Evolutionary conservation across 2,888 invertebrate species (phyloP), one percentile per base, ranked within the genome.

Genomic region (Calliopum simillimum): DNA sequence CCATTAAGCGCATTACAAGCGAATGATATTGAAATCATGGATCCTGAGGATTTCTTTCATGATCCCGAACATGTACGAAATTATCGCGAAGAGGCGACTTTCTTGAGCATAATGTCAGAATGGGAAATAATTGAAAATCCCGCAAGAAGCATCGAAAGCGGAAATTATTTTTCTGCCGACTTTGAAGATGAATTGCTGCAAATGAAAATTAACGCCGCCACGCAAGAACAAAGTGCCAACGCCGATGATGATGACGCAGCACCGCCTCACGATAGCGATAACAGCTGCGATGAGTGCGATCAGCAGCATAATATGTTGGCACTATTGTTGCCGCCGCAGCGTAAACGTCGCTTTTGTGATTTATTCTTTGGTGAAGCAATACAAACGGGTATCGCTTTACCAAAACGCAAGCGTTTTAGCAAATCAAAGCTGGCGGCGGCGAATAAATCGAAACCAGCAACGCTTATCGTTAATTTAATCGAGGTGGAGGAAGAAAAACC

Each of bases 1-100:
- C 56, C n/a, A n/a, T n/a, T 83, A 46, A 72, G 78, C 74, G 75
- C 80, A 41, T 61, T 82, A 33, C 74, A 76, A 44, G 76, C 73
- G 25, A 69, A 71, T 21, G 70, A 75, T 19, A 80, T 84, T 25
- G 84, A 84, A 69, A 70, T 81, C 0, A 71, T 84, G 11, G 86
- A 86, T 68, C 86, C 86, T 0, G 86, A 86, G 66, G 81, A 83
- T 25, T 86, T 86, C 77, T 86, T 86, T 71, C 80, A 84, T 33
- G 85, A 86, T 81, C 84, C 86, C n/a, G 82, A 82, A 14, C 85
- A 85, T 73, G 84, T 86, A 53, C 80, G 78, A 0, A 80, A 80
- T 66, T 84, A 86, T 73, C 81, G 79, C 65, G 85, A 85, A 72
- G 86, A 86, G 71, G 84, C 78, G 0, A 62, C 79, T 2, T 82